phyloP scores from a whole-genome alignment of 1,140 invertebrate genomes.

The Homalodisca vitripennis region DNA sequence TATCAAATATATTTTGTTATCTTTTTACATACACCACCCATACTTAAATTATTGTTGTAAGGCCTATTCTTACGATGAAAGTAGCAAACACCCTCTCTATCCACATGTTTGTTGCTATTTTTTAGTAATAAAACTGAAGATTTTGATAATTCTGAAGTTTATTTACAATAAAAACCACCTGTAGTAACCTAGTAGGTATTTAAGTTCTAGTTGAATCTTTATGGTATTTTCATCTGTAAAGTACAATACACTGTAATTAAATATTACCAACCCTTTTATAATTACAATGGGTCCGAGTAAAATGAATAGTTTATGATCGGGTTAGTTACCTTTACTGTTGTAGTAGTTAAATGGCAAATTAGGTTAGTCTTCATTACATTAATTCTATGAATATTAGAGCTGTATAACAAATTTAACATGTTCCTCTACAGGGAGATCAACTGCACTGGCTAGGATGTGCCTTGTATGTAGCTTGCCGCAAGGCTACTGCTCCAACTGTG shows the following conservation, averaged over 20 bases:
- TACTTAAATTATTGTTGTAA: too few relatives aligned
- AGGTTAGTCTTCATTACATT: not conserved
- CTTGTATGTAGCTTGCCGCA: slow-evolving; percentile 86
- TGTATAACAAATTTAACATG: slow-evolving; percentile 1
- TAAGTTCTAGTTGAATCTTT: too few relatives aligned
- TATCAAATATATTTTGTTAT: too few relatives aligned
- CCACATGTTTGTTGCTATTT: too few relatives aligned
- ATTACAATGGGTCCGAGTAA: not conserved
- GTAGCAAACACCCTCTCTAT: too few relatives aligned
- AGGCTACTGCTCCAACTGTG: slow-evolving; percentile 77
- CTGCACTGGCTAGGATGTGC: slow-evolving; percentile 95
- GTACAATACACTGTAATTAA: not conserved
- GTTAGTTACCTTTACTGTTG: not conserved
- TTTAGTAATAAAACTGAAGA: too few relatives aligned
- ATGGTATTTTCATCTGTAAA: too few relatives aligned
- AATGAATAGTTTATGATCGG: not conserved
- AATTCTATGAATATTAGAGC: slow-evolving; percentile 26
- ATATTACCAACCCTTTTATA: not conserved
- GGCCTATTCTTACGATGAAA: too few relatives aligned
- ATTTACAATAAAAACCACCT: too few relatives aligned
- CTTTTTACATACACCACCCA: too few relatives aligned
- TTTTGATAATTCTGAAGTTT: too few relatives aligned
- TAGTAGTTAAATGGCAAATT: not conserved
- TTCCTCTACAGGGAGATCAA: slow-evolving; percentile 74
- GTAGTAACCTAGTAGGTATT: too few relatives aligned